These are phyloP conservation scores for Larimichthys crocea DNA, from an alignment of 2,113 vertebrate species.

Conservation along the genomic window DNA sequence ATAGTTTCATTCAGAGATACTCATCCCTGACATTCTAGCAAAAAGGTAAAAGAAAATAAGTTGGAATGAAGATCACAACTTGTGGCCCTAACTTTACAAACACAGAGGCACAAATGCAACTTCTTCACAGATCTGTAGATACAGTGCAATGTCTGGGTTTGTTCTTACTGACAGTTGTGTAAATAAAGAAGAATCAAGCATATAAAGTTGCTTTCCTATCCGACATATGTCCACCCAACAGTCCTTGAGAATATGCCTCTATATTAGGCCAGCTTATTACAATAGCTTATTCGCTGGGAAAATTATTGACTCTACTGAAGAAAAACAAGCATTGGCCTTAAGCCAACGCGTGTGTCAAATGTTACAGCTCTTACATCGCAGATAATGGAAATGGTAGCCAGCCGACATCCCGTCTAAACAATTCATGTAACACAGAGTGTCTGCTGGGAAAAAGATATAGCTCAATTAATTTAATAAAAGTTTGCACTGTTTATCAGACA, in stretches of 20 bases:
- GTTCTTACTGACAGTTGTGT: conserved; percentile 53
- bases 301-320: conserved; percentile 62
- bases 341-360: conserved; percentile 40
- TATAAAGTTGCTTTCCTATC: conserved; percentile 45
- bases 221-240: conserved; percentile 41
- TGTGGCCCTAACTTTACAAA: conserved; percentile 32
- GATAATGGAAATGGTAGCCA: conserved; percentile 29
- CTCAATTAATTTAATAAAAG: conserved; percentile 10
- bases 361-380: conserved; percentile 23
- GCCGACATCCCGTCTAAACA: conserved; percentile 19
- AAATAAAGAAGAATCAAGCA: conserved; percentile 68
- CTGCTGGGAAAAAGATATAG: conserved; percentile 8
- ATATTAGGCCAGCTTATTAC: conserved; percentile 61
- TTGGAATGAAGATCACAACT: conserved; percentile 40
- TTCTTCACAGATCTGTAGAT: conserved; percentile 75
- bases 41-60: conserved; percentile 41
- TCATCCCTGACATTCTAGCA: conserved; percentile 39
- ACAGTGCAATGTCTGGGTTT: conserved; percentile 71
- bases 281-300: conserved; percentile 79
- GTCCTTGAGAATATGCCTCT: conserved; percentile 69
- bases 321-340: conserved; percentile 39
- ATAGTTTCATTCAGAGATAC: conserved; percentile 47
- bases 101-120: conserved; percentile 50
- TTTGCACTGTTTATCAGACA: background rate
- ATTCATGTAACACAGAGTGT: conserved; percentile 2